These are phyloP conservation scores for Carcharodon carcharias DNA, from an alignment of 2,797 vertebrate genomes.

Conservation along the genomic window DNA sequence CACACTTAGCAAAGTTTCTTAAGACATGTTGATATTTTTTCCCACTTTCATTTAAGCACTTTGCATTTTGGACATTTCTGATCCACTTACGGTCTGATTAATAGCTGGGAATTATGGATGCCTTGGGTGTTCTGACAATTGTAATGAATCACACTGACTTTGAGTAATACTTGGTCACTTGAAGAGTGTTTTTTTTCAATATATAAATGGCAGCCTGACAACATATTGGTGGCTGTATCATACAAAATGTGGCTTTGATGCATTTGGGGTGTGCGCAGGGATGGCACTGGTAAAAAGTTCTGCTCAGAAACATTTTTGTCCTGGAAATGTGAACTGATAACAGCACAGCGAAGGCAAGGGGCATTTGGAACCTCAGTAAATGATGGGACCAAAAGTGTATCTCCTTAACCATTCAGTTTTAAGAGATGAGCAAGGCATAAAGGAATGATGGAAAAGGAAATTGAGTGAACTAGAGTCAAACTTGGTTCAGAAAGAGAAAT, in stretches of 20 bases:
- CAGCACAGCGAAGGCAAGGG: not conserved
- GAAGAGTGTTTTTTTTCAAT: not conserved
- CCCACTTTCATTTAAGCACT: not conserved
- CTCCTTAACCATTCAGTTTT: not conserved
- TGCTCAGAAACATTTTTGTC: not conserved
- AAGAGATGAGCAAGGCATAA: not conserved
- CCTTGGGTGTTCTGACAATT: not conserved
- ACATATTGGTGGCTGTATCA: not conserved
- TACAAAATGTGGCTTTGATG: too few relatives aligned
- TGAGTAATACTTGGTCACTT: not conserved
- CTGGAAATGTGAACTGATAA: not conserved
- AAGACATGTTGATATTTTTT: not conserved
- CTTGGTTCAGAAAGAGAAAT: not conserved
- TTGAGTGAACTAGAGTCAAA: not conserved
- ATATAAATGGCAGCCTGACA: not conserved
- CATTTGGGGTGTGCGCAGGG: not conserved
- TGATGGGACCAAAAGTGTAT: not conserved
- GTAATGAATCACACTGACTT: conserved; percentile 9
- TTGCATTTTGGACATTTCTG: not conserved
- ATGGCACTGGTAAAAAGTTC: not conserved
- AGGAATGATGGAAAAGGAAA: not conserved
- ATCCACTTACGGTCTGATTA: conserved; percentile 15
- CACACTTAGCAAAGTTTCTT: not conserved
- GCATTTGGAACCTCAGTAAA: not conserved
- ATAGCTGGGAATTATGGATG: not conserved